Percentiles rank a stretch among this genome's conserved stretches.
phyloP scores from a whole-genome alignment of 2,797 vertebrate genomes.

The Sebastiscus tertius region DNA sequence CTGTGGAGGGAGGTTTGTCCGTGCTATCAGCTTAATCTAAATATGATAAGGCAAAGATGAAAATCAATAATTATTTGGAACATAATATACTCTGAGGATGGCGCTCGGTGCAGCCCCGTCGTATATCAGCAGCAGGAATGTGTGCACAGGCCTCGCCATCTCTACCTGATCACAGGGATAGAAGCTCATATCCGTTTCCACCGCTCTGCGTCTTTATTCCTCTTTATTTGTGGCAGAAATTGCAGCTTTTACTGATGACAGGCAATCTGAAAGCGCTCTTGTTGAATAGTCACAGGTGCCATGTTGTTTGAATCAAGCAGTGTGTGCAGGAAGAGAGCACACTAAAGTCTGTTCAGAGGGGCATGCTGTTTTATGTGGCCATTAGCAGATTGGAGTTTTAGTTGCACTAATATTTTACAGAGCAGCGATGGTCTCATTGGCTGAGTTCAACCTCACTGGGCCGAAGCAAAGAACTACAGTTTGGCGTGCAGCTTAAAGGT shows the following conservation, averaged over 20 bases:
- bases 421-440: constrained; percentile 24
- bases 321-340: constrained; percentile 26
- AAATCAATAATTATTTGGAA: constrained; percentile 60
- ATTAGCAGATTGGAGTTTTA: constrained; percentile 68
- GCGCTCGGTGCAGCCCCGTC: not conserved
- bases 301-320: constrained; percentile 47
- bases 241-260: constrained; percentile 60
- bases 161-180: constrained; percentile 57
- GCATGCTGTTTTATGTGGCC: constrained; percentile 59
- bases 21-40: constrained; percentile 44
- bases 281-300: constrained; percentile 70
- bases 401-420: constrained; percentile 50
- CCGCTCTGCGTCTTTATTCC: constrained; percentile 16
- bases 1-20: constrained; percentile 9
- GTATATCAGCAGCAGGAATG: constrained; percentile 21
- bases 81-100: constrained; percentile 39
- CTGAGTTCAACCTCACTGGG: not conserved
- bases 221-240: constrained; percentile 40
- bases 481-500: not conserved
- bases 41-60: constrained; percentile 52
- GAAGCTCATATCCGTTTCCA: constrained; percentile 38
- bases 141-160: constrained; percentile 27
- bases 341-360: constrained; percentile 28
- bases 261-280: constrained; percentile 52
- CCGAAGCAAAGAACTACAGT: not conserved